phyloP scores from a whole-genome alignment of 2,797 vertebrate species.

The Peromyscus eremicus region DNA sequence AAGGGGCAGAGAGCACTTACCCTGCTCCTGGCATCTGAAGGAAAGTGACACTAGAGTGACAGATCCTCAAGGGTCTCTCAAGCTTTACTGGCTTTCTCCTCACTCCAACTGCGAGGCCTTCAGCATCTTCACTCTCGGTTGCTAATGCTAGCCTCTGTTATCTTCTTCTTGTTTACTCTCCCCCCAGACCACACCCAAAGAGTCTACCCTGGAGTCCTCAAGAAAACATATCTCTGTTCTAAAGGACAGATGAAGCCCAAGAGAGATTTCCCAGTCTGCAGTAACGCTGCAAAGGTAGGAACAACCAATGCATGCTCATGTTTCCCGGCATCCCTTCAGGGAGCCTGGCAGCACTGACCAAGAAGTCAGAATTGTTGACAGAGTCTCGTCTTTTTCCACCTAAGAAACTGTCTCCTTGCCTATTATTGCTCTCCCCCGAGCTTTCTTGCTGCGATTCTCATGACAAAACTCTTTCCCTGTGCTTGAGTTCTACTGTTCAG shows the following conservation, averaged over 20 bases:
- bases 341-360: not conserved
- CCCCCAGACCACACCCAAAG: not conserved
- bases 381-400: constrained; percentile 26
- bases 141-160: not conserved
- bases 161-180: not conserved
- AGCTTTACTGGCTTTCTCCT: constrained; percentile 3
- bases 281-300: not conserved
- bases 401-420: constrained; percentile 41
- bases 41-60: not conserved
- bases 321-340: constrained; percentile 9
- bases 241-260: constrained; percentile 30
- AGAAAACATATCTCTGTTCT: constrained; percentile 38
- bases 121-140: not conserved
- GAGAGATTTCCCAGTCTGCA: constrained; percentile 41
- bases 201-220: constrained; percentile 27
- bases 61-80: not conserved
- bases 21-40: not conserved
- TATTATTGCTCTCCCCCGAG: not conserved
- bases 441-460: constrained; percentile 49
- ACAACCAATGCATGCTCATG: constrained; percentile 2
- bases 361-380: not conserved
- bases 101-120: not conserved
- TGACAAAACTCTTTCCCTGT: constrained; percentile 17
- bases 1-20: not conserved
- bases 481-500: constrained; percentile 1